Evolutionary conservation across 2,113 vertebrate species (phyloP).

Genomic region (Hippocampus abdominalis): DNA sequence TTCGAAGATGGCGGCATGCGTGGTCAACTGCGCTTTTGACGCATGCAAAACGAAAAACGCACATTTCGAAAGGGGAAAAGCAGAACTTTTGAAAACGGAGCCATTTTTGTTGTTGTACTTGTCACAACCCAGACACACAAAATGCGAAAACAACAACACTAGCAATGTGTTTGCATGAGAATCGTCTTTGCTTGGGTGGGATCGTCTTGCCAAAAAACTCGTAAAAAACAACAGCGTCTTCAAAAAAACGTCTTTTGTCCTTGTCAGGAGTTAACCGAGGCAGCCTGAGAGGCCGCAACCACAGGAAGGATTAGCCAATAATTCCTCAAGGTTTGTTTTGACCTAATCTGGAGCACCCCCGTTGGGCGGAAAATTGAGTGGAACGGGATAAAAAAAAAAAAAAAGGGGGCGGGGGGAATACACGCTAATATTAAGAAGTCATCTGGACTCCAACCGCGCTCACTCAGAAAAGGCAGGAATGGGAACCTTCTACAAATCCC

Average conservation of each 20-base stretch:
- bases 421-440: slow-evolving; percentile 5
- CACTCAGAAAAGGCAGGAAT: slow-evolving; percentile 6
- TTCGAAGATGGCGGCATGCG: not conserved
- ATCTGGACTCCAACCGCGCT: slow-evolving; percentile 31
- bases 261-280: not conserved
- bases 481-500: slow-evolving; percentile 43
- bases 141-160: not conserved
- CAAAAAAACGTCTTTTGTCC: not conserved
- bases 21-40: too few species aligned
- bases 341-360: slow-evolving; percentile 26
- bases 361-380: slow-evolving; percentile 18
- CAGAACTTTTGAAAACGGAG: not conserved
- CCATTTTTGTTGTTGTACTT: too few species aligned
- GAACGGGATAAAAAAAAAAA: not conserved
- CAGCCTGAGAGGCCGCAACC: slow-evolving; percentile 14
- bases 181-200: not conserved
- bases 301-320: slow-evolving; percentile 15
- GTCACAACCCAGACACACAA: not conserved
- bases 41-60: too few species aligned
- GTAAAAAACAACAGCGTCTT: not conserved
- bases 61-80: not conserved
- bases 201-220: not conserved
- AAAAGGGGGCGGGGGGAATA: not conserved
- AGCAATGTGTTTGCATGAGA: not conserved
- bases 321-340: slow-evolving; percentile 26